phyloP scores from a whole-genome alignment of 2,797 vertebrate genomes.

The Allobates femoralis region DNA sequence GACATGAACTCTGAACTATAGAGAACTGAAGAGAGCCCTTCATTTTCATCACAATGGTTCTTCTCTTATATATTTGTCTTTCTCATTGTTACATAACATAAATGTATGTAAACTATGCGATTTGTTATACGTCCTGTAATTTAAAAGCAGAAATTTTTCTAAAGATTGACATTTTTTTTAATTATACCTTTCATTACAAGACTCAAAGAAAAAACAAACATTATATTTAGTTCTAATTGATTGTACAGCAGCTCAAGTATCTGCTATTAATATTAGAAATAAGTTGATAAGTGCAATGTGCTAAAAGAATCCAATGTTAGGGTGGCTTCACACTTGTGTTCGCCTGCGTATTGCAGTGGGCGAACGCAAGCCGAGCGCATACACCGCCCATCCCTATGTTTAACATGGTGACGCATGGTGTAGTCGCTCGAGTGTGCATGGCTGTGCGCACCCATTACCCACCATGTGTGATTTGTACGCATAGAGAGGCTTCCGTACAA shows the following conservation, averaged over 20 bases:
- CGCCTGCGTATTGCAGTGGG: too few relatives aligned
- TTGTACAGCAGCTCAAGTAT: background rate
- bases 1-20: background rate
- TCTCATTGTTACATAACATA: background rate
- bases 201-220: background rate
- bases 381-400: too few relatives aligned
- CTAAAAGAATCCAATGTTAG: background rate
- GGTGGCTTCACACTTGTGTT: too few relatives aligned
- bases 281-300: background rate
- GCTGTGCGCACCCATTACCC: too few relatives aligned
- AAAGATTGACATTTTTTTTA: background rate
- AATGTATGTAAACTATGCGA: too few relatives aligned
- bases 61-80: background rate
- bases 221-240: background rate
- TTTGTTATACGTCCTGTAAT: background rate
- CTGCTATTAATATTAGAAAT: background rate
- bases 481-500: too few relatives aligned
- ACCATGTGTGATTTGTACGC: too few relatives aligned
- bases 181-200: background rate
- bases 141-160: background rate
- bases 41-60: too few relatives aligned
- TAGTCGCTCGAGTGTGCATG: too few relatives aligned
- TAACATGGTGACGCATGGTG: too few relatives aligned
- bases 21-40: too few relatives aligned
- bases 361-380: too few relatives aligned